Base-by-base conservation (phyloP, 2,113 vertebrate genomes). In the Psephotus haematonotus region DNA sequence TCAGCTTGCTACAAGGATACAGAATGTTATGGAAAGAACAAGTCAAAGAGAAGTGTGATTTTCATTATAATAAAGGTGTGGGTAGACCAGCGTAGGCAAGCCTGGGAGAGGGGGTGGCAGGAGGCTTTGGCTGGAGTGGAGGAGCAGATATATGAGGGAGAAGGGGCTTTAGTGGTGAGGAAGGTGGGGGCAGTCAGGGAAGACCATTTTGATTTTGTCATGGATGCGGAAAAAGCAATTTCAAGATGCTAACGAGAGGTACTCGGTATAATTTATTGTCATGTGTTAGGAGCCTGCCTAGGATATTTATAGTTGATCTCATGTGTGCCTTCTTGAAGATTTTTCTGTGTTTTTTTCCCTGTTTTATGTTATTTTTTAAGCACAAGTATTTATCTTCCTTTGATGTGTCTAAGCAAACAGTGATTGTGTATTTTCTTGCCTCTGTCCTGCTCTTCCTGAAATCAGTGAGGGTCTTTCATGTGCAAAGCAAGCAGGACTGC, bases 171-270 rank as follows among this genome's bases (percentile, higher is more conserved):
- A 1, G 49, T 9, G 65, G 22, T 10, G 33, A 31, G 82, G 28
- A 19, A 55, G 82, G 47, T 47, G 70, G 49, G 4, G 57, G 37
- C 57, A 31, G 7, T 0, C 49, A 1, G n/a, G 49, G 59, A 37
- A n/a, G 70, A 31, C 43, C 77, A 8, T 3, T 25, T 13, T 43
- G 43, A 4, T 69, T 67, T 35, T 9, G 69, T 57, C 65, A 1
- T 0, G 31, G 69, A 0, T 44, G 55, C 0, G 0, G 65, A 52
- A 28, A 52, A 81, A 59, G 77, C 70, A 1, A 17, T 80, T 69
- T 57, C 9, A 5, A 11, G 86, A 17, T 25, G 60, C 80, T 64
- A 1, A 53, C 46, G 69, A 31, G 68, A 60, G 55, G 17, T 39
- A 3, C 43, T 2, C 0, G 3, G 47, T 60, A 11, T 49, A 18